phyloP scores from a whole-genome alignment of 1,140 invertebrate species.

The Rhopalosiphum padi region DNA sequence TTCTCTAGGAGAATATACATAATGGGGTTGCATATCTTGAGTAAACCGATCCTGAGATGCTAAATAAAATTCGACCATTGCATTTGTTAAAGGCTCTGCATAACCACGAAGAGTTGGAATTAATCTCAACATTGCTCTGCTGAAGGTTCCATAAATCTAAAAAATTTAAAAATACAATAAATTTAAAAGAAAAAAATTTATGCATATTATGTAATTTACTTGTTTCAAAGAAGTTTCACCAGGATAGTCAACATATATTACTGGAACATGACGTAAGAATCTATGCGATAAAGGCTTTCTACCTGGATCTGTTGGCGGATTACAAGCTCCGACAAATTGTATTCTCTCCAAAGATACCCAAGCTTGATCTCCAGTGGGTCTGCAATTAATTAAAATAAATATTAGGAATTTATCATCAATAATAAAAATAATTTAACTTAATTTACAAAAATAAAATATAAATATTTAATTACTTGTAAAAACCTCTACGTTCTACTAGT shows the following conservation, averaged over 20 bases:
- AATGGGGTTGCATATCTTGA: constrained; percentile 99
- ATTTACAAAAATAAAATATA: background rate
- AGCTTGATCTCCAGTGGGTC: constrained; percentile 82
- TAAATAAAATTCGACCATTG: constrained; percentile 99
- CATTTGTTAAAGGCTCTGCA: constrained; percentile 95
- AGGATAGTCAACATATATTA: constrained; percentile 99
- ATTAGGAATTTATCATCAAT: constrained; percentile 61
- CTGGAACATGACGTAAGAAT: constrained; percentile 92
- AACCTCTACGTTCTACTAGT: constrained; percentile 92
- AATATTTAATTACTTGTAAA: constrained; percentile 71
- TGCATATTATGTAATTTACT: constrained; percentile 67
- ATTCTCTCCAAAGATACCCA: constrained; percentile 98
- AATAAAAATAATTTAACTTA: background rate
- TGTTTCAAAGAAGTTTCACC: constrained; percentile 96
- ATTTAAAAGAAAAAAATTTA: background rate
- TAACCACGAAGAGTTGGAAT: constrained; percentile 89
- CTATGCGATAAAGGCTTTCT: constrained; percentile 96
- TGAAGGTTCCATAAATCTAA: constrained; percentile 97
- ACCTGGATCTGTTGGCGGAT: constrained; percentile 99
- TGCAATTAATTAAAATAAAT: background rate
- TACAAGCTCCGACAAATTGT: constrained; percentile 99
- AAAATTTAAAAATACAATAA: constrained; percentile 54
- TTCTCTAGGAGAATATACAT: constrained; percentile 99
- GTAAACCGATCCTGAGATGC: constrained; percentile 97
- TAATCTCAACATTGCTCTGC: constrained; percentile 93